Evolutionary conservation across 2,888 invertebrate species (phyloP).

Genomic region (Euzophera pinguis): DNA sequence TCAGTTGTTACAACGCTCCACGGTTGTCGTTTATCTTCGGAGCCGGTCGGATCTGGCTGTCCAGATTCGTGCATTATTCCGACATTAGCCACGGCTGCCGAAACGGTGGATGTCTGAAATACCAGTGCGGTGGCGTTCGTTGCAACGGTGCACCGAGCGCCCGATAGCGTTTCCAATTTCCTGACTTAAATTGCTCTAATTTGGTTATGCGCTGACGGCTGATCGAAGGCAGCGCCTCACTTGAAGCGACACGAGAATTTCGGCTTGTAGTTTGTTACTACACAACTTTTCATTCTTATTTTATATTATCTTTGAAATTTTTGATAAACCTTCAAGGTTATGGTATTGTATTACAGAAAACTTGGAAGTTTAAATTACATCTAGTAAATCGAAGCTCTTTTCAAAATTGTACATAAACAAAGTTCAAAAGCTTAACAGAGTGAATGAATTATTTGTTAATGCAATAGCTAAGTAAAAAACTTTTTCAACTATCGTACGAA

Average conservation of each 20-base stretch:
- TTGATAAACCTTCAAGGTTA: neutral
- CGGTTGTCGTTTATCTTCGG: conserved; percentile 77
- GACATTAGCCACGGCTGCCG: conserved; percentile 67
- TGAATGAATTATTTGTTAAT: conserved; percentile 13
- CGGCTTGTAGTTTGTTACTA: conserved; percentile 42
- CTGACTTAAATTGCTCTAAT: conserved; percentile 79
- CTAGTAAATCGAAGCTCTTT: no score
- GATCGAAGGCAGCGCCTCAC: conserved; percentile 60
- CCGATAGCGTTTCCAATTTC: conserved; percentile 78
- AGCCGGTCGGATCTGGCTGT: conserved; percentile 69
- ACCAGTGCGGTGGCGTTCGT: conserved; percentile 62
- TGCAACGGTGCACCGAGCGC: conserved; percentile 58
- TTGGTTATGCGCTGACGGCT: conserved; percentile 74
- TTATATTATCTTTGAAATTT: no score
- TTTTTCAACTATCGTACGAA: conserved; percentile 17
- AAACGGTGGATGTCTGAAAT: conserved; percentile 74
- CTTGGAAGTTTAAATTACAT: no score
- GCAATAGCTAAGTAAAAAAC: conserved; percentile 21
- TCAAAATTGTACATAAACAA: neutral
- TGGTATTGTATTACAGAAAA: no score
- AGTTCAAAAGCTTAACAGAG: neutral
- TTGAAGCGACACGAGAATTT: conserved; percentile 45
- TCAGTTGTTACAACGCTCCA: conserved; percentile 75
- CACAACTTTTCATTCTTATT: conserved; percentile 1
- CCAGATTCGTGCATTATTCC: conserved; percentile 77